These are phyloP conservation scores for Apostichopus japonicus DNA, from an alignment of 35 echinoderm and acorn worm genomes.

Conservation along the genomic window DNA sequence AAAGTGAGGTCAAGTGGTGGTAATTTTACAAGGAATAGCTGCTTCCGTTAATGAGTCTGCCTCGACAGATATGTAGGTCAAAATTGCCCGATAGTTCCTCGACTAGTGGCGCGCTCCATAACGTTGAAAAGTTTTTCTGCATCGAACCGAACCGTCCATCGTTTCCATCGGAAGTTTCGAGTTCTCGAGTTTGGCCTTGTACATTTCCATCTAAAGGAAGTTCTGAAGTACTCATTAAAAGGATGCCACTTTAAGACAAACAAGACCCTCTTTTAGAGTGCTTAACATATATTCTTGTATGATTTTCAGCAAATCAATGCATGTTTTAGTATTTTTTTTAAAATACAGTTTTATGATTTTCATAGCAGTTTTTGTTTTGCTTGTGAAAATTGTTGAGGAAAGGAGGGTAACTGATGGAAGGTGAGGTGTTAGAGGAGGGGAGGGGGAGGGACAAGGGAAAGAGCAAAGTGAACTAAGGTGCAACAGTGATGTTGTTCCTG, in stretches of 20 bases:
- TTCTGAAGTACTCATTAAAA: neutral
- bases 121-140: neutral
- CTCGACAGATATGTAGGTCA: constrained; percentile 3
- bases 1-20: constrained; percentile 14
- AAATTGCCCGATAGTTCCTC: constrained; percentile 10
- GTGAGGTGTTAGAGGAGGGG: too few relatives aligned
- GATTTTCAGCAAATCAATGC: too few relatives aligned
- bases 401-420: too few relatives aligned
- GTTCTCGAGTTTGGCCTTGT: neutral
- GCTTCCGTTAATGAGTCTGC: neutral
- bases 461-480: too few relatives aligned
- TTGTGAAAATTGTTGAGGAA: too few relatives aligned
- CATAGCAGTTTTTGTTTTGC: too few relatives aligned
- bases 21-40: constrained; percentile 19
- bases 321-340: too few relatives aligned
- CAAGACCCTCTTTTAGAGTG: too few relatives aligned
- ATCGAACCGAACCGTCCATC: neutral
- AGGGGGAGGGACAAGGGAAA: too few relatives aligned
- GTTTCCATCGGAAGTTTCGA: neutral
- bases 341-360: too few relatives aligned
- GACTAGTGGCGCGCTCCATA: neutral
- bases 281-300: too few relatives aligned
- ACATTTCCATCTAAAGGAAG: neutral
- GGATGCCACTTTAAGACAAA: neutral
- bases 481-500: too few relatives aligned